Percentiles rank a stretch among this genome's conserved stretches.
Conservation (phyloP, 2,113 vertebrate genomes). For the Nothobranchius furzeri region DNA sequence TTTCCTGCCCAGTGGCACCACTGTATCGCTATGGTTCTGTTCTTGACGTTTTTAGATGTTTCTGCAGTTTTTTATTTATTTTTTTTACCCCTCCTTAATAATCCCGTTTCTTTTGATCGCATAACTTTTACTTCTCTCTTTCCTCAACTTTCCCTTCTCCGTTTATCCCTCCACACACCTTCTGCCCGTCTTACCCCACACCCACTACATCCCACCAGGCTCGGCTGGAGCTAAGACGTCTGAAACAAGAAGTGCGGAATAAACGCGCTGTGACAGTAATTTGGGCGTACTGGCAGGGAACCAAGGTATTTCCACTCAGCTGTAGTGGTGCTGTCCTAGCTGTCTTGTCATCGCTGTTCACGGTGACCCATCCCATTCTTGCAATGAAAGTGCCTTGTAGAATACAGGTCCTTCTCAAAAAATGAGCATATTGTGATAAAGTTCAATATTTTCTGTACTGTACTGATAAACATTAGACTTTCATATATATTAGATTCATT, state of each 20-base stretch:
- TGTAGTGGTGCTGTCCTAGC: constrained; percentile 53
- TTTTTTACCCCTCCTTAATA: constrained; percentile 12
- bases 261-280: constrained; percentile 97
- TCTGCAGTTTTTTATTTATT: constrained; percentile 32
- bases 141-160: constrained; percentile 31
- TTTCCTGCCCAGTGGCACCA: constrained; percentile 22
- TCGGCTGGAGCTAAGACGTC: constrained; percentile 92
- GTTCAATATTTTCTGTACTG: too few relatives aligned
- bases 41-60: constrained; percentile 22
- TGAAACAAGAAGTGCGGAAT: constrained; percentile 95
- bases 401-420: background rate
- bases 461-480: too few relatives aligned
- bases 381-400: constrained; percentile 1
- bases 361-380: constrained; percentile 26
- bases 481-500: too few relatives aligned
- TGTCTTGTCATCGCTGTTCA: constrained; percentile 43
- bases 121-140: constrained; percentile 35
- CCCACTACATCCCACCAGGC: constrained; percentile 80
- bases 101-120: constrained; percentile 53
- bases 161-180: constrained; percentile 38
- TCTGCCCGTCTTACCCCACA: constrained; percentile 69
- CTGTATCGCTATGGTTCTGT: constrained; percentile 17
- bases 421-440: too few relatives aligned
- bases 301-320: constrained; percentile 88
- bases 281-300: constrained; percentile 99